Base-by-base conservation (phyloP, 2,113 vertebrate species). In the Psephotus haematonotus region DNA sequence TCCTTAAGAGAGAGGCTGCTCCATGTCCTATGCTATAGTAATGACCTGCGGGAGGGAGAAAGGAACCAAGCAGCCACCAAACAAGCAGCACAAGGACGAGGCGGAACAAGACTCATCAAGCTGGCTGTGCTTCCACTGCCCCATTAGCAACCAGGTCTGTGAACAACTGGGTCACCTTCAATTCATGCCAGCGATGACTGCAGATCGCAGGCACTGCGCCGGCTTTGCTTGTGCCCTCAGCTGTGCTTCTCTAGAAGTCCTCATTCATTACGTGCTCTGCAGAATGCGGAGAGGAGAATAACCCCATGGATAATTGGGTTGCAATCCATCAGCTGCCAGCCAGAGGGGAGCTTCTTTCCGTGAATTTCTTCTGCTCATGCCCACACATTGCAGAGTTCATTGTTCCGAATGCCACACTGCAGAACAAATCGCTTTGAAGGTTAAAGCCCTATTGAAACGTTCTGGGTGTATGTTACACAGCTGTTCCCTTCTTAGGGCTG, bases 81-180 rank as follows among this genome's bases (percentile, higher is more conserved):
- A 20, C 43, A 31, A 29, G 41, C 80, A 88, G 60, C 29, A 52
- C 60, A 39, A 19, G 1, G 0, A 65, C 0, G 10, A 78, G n/a
- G n/a, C 47, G 65, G 49, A 86, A 76, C 15, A 75, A 82, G 84
- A 81, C 44, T 79, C 3, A 19, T 37, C 70, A 27, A 47, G 70
- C 69, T 82, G 93, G 65, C 81, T 23, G 0, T 18, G 80, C 79
- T 63, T 6, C n/a, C 70, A 1, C 74, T 81, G 86, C 96, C 83
- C 82, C 71, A 95, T 96, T 96, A 96, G 65, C 86, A 86, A 37
- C 57, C 94, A 94, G 92, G 91, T 74, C 96, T 37, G 57, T 91
- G 95, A 91, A 53, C 78, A 95, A 96, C n/a, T 85, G 96, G 92
- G 96, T 97, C 96, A 92, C 92, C 83, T 94, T 16, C 86, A 52